phyloP scores from a whole-genome alignment of 2,113 vertebrate genomes.

The Tupaia tana region DNA sequence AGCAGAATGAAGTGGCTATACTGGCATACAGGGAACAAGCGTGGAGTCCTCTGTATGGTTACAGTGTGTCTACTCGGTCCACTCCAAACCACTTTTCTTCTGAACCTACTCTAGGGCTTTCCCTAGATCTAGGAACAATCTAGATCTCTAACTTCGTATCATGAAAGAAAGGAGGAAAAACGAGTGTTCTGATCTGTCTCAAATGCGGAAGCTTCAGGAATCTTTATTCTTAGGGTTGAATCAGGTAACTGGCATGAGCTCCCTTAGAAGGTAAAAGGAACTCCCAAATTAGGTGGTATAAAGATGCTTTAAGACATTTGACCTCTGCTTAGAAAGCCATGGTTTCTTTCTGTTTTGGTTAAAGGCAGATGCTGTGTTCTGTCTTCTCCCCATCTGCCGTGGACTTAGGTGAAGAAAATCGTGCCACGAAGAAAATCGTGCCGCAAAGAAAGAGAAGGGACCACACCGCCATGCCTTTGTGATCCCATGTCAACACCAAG shows the following conservation, averaged over 20 bases:
- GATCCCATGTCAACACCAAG: background rate
- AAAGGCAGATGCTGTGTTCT: background rate
- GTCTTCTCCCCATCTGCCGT: background rate
- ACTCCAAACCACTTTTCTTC: background rate
- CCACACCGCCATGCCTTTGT: fast-evolving
- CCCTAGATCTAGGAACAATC: background rate
- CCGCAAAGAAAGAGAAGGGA: background rate
- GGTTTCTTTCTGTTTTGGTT: background rate
- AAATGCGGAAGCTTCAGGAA: fast-evolving
- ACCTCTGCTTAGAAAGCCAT: background rate
- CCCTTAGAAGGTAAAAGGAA: background rate
- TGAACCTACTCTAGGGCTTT: background rate
- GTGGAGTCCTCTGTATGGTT: no score
- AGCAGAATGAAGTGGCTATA: background rate
- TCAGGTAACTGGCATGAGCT: background rate
- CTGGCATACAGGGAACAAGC: no score
- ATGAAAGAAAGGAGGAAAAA: background rate
- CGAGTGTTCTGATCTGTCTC: background rate
- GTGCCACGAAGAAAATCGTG: background rate
- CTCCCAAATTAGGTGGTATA: background rate
- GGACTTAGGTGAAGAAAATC: background rate
- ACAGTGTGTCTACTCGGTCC: background rate
- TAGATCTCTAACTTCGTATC: fast-evolving
- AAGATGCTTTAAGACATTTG: background rate
- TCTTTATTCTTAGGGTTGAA: background rate